Base-by-base conservation (phyloP, 2,888 invertebrate species). In the Dusona sp. region DNA sequence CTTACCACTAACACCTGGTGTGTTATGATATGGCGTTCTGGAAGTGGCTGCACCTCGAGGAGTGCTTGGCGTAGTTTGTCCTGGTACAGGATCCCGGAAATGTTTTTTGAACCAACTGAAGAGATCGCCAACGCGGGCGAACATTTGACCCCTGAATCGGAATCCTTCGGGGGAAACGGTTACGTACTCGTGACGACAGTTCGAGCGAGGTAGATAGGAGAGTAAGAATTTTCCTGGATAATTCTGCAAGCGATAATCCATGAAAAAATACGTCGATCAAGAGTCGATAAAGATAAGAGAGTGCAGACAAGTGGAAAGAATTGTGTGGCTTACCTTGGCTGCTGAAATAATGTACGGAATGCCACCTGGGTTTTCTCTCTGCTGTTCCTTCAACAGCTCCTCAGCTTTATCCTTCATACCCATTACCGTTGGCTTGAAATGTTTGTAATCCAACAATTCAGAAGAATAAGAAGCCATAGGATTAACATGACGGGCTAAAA, bases 101-200 rank as follows among this genome's bases (percentile, higher is more conserved):
- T 99, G 99, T 94, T 98, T 98, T 93, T 99, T 99, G 94, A 99
- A 99, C 99, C 99, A 99, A 85, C 97, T 97, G 91, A 99, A 96
- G 84, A 99, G 93, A 16, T 96, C 95, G 61, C 96, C 96, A 0
- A 99, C 95, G 0, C 97, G 97, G 89, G 97, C 97, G 94, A 99
- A 99, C 94, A 97, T 96, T 92, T 98, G 97, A 88, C 97, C 97
- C 36, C 99, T 95, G 94, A 98, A 99, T 81, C 97, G 96, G 93
- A 98, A 98, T 1, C 99, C 99, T 88, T 99, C 98, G 0, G 99
- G 98, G 3, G 97, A 97, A 0, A 99, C 97, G 0, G 98, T 97
- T 0, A 99, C 96, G 93, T 97, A 99, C 94, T 99, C 99, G 94
- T 99, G 99, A 0, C 97, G 96, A 85, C 97, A 97, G 88, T 97